Percentiles rank a stretch among this genome's conserved stretches.
Conservation (phyloP, 2,888 invertebrate genomes). For the Cistogaster globosa region DNA sequence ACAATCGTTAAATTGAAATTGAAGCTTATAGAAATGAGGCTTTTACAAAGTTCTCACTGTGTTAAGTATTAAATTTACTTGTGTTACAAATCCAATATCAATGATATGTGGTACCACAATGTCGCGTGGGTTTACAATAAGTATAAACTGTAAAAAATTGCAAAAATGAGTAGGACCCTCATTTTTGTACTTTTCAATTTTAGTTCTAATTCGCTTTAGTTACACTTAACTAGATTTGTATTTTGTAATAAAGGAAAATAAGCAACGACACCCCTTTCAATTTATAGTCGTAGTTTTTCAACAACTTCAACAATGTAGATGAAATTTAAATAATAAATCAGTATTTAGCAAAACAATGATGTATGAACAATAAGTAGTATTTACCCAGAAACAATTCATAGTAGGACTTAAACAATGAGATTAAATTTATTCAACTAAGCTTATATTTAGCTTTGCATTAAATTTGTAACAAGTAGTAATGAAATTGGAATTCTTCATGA, state of each 20-base stretch:
- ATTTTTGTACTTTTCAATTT: constrained; percentile 19
- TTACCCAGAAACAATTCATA: constrained; percentile 9
- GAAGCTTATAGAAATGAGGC: too few species aligned
- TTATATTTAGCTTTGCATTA: neutral
- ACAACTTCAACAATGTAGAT: constrained; percentile 53
- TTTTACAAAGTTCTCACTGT: too few species aligned
- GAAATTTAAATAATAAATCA: constrained; percentile 61
- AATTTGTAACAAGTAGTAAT: too few species aligned
- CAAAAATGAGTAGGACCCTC: constrained; percentile 54
- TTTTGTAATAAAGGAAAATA: neutral
- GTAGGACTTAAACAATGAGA: constrained; percentile 33
- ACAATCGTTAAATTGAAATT: too few species aligned
- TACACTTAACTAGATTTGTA: too few species aligned
- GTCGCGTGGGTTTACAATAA: too few species aligned
- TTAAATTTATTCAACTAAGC: neutral
- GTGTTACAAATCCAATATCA: too few species aligned
- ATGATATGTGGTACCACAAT: too few species aligned
- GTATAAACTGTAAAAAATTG: neutral
- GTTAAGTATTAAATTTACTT: too few species aligned
- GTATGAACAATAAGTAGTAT: neutral
- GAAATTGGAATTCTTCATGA: too few species aligned
- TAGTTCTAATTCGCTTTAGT: neutral
- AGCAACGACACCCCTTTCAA: constrained; percentile 28
- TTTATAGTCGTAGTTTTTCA: constrained; percentile 45
- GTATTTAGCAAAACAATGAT: constrained; percentile 52